These are phyloP conservation scores for Sycophila sp. DNA, from an alignment of 1,140 invertebrate species.

Conservation along the genomic window DNA sequence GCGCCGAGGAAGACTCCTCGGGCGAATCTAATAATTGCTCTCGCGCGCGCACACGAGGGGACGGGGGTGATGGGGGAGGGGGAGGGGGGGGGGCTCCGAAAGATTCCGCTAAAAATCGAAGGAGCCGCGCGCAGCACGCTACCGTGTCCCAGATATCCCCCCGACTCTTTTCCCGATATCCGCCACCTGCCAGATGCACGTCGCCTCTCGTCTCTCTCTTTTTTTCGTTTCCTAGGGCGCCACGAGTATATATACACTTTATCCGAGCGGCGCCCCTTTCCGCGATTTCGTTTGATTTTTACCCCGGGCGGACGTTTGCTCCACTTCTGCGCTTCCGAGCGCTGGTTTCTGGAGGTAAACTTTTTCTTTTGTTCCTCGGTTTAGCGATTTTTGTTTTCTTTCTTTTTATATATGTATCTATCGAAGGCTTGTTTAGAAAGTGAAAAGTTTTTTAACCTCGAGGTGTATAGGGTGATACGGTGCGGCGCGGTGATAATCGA, in stretches of 20 bases:
- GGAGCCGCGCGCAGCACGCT: neutral
- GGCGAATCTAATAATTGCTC: constrained; percentile 35
- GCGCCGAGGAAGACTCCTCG: neutral
- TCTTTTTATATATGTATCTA: too few species aligned
- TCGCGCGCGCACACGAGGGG: neutral
- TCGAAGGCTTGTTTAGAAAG: too few species aligned
- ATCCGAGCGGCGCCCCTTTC: neutral
- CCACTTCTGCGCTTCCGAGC: neutral
- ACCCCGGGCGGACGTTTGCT: neutral
- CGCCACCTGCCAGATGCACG: constrained; percentile 10
- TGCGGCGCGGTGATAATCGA: too few species aligned
- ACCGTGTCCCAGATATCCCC: constrained; percentile 4
- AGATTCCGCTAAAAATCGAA: constrained; percentile 9
- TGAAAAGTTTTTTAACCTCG: too few species aligned
- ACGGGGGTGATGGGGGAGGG: neutral
- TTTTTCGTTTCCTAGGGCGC: neutral
- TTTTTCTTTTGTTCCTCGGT: neutral
- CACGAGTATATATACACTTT: neutral
- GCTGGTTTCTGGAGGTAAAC: too few species aligned
- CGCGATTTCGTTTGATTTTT: constrained; percentile 6
- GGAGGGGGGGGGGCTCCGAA: neutral
- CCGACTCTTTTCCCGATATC: constrained; percentile 8
- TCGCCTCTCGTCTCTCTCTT: neutral
- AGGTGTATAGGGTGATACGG: too few species aligned
- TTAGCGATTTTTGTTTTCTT: too few species aligned